These are phyloP conservation scores for Drosophila jambulina DNA, from an alignment of 1,140 invertebrate genomes.

Conservation along the genomic window DNA sequence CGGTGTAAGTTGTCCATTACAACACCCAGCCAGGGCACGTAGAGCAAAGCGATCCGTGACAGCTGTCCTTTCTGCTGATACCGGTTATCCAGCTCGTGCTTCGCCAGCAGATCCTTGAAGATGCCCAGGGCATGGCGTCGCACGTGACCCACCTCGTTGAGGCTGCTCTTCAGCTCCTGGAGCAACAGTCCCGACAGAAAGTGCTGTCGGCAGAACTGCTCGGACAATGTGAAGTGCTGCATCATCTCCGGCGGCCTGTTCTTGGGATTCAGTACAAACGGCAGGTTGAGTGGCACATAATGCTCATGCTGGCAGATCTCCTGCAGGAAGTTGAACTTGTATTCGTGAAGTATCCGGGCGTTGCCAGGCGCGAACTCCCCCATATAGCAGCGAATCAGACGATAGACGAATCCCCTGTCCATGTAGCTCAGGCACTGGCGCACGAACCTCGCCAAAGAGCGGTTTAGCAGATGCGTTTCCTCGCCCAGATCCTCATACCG, in stretches of 20 bases:
- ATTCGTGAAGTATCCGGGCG: conserved; percentile 91
- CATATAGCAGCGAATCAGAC: conserved; percentile 93
- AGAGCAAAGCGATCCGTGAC: conserved; percentile 94
- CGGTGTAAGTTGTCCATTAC: conserved; percentile 92
- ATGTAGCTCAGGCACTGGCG: conserved; percentile 96
- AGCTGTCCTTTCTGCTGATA: conserved; percentile 93
- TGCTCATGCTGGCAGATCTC: conserved; percentile 97
- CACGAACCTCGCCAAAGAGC: conserved; percentile 93
- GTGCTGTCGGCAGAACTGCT: conserved; percentile 95
- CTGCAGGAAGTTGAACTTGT: conserved; percentile 95
- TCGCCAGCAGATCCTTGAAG: conserved; percentile 94
- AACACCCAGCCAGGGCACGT: conserved; percentile 95
- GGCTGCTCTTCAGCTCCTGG: conserved; percentile 89
- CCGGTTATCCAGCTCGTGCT: conserved; percentile 97
- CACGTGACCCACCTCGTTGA: conserved; percentile 93
- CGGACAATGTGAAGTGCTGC: conserved; percentile 88
- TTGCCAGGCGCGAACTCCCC: conserved; percentile 94
- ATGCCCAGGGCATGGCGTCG: conserved; percentile 92
- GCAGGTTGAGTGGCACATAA: conserved; percentile 95
- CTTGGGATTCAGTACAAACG: conserved; percentile 86
- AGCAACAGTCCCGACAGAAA: conserved; percentile 94
- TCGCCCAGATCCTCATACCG: conserved; percentile 92
- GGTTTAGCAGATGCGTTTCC: conserved; percentile 94
- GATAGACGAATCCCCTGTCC: conserved; percentile 97
- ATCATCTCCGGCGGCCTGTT: conserved; percentile 86